Conservation (phyloP, 2,797 vertebrate genomes). For the Garrulus glandarius region DNA sequence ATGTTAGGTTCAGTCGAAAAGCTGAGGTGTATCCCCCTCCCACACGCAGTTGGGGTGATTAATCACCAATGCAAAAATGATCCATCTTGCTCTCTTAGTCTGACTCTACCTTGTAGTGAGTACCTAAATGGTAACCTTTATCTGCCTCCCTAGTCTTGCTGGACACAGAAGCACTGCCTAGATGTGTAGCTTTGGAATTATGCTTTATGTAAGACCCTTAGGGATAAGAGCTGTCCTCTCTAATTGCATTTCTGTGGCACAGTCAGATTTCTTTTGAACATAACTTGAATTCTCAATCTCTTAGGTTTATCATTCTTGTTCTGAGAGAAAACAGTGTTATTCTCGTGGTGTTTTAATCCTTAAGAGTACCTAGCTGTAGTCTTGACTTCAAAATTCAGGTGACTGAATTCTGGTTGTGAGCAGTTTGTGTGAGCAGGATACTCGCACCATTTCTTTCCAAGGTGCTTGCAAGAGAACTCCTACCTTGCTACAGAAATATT, state of each 20-base stretch:
- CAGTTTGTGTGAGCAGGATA: neutral
- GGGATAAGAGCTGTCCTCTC: neutral
- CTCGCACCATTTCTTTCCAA: neutral
- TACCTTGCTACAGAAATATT: neutral
- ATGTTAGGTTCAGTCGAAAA: rapidly evolving
- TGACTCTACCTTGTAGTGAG: neutral
- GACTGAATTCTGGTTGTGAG: neutral
- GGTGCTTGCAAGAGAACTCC: neutral
- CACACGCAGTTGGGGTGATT: rapidly evolving
- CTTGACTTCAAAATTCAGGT: neutral
- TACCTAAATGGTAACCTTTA: neutral
- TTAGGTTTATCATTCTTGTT: neutral
- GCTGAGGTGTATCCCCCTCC: rapidly evolving
- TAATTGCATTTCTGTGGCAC: neutral
- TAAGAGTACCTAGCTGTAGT: neutral
- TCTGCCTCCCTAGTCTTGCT: neutral
- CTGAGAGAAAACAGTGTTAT: neutral
- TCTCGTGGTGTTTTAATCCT: neutral
- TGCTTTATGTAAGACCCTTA: neutral
- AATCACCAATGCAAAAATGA: neutral
- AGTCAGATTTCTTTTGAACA: neutral
- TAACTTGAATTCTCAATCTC: neutral
- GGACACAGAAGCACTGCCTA: neutral
- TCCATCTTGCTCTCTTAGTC: neutral
- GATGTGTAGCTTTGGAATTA: neutral